Conservation (phyloP, 2,113 vertebrate species). For the Columbina picui region DNA sequence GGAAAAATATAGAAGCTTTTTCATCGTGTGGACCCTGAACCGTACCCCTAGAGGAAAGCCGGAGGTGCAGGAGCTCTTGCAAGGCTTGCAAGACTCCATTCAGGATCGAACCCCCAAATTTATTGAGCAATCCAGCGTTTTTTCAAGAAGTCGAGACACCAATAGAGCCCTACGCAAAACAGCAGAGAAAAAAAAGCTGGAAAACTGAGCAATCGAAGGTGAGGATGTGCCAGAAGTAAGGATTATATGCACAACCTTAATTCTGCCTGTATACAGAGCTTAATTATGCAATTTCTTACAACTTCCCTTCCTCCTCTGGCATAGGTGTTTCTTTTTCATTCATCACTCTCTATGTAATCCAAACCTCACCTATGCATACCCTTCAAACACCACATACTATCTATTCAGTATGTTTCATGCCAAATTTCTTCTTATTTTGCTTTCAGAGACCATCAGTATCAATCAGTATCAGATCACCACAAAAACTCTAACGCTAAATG, state of each 20-base stretch:
- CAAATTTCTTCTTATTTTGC: not conserved
- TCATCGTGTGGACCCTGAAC: not conserved
- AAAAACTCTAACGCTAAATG: not conserved
- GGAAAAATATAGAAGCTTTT: not conserved
- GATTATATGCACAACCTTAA: not conserved
- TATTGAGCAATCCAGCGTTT: not conserved
- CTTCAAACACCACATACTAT: not conserved
- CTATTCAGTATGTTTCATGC: not conserved
- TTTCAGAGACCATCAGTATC: accelerated
- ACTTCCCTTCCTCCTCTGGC: not conserved
- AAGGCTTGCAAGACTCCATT: not conserved
- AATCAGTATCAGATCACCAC: not conserved
- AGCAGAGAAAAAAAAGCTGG: not conserved
- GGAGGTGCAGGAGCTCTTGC: not conserved
- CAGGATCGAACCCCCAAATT: not conserved
- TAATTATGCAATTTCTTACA: not conserved
- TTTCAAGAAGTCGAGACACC: not conserved
- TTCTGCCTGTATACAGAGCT: not conserved
- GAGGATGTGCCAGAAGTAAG: not conserved
- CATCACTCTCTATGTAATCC: accelerated
- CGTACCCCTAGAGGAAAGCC: not conserved
- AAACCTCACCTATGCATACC: not conserved
- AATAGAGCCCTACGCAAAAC: accelerated
- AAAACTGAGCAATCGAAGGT: accelerated
- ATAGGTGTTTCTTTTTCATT: not conserved